Evolutionary conservation across 2,888 invertebrate species (phyloP).

Genomic region (Tetranychus truncatus): DNA sequence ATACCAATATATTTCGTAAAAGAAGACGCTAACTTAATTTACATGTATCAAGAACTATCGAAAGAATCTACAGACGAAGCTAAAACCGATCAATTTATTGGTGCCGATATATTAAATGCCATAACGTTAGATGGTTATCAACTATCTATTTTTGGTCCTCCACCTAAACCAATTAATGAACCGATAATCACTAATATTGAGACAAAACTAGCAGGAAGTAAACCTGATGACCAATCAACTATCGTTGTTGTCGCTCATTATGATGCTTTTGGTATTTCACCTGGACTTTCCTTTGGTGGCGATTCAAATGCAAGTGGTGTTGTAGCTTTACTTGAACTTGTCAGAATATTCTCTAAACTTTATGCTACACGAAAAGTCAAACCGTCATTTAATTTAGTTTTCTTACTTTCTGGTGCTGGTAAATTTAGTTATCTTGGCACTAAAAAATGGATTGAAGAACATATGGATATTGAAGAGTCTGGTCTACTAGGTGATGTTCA

Average conservation of each 20-base stretch:
- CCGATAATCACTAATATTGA: conserved; percentile 66
- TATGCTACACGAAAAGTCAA: conserved; percentile 52
- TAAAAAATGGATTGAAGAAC: conserved; percentile 87
- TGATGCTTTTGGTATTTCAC: conserved; percentile 69
- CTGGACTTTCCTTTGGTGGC: conserved; percentile 71
- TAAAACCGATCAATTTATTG: background rate
- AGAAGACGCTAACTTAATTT: conserved; percentile 52
- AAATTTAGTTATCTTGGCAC: conserved; percentile 84
- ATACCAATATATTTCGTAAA: conserved; percentile 73
- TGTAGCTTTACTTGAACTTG: conserved; percentile 64
- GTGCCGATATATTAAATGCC: conserved; percentile 49
- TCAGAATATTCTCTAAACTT: conserved; percentile 66
- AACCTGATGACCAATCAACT: conserved; percentile 51
- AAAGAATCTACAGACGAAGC: background rate
- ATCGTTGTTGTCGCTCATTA: conserved; percentile 82
- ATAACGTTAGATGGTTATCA: conserved; percentile 90
- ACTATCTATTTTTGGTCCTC: conserved; percentile 58
- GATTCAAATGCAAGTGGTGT: conserved; percentile 86
- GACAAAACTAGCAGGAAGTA: conserved; percentile 56
- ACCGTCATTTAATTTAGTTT: conserved; percentile 46
- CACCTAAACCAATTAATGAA: conserved; percentile 51
- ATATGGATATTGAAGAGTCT: conserved; percentile 51
- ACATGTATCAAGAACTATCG: conserved; percentile 36
- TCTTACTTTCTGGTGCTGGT: conserved; percentile 73
- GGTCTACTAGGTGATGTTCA: conserved; percentile 53